Conservation (phyloP, 64 coral and sea anemone genomes). For the Montipora capricornis region DNA sequence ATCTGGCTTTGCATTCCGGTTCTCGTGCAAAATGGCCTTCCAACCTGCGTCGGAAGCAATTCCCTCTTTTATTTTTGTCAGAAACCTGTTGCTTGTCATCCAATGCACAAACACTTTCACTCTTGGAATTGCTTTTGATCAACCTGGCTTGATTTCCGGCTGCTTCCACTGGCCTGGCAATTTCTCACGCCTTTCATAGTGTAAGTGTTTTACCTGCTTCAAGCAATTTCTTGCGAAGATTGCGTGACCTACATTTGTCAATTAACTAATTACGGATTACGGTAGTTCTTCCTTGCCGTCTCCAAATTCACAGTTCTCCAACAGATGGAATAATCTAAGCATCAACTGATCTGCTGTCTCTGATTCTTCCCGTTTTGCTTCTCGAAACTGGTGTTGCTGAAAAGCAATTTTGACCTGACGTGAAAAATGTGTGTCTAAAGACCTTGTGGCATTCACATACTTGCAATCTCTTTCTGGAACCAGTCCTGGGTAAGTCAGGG, state of each 20-base stretch:
- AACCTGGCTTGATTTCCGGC: neutral
- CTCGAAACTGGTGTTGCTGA: neutral
- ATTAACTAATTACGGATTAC: neutral
- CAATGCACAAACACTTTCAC: conserved; percentile 12
- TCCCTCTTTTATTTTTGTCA: conserved; percentile 4
- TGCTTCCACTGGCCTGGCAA: neutral
- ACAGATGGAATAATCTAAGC: neutral
- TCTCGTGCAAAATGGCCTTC: conserved; percentile 58
- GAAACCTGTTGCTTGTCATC: neutral
- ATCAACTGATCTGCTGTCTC: neutral
- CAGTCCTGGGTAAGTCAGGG: too few relatives aligned
- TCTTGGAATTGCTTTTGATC: conserved; percentile 5
- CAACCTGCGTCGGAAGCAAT: conserved; percentile 38
- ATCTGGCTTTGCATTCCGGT: conserved; percentile 62
- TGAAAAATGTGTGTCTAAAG: neutral
- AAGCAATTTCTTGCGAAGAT: neutral
- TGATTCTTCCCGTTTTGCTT: neutral
- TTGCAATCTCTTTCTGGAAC: too few relatives aligned
- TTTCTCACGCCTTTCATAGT: neutral
- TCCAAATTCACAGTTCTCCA: neutral
- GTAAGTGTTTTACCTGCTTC: conserved; percentile 20
- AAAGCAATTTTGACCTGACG: conserved; percentile 14
- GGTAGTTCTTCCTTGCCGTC: neutral
- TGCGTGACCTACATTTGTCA: too few relatives aligned
- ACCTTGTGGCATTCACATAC: too few relatives aligned